Base-by-base conservation (phyloP, 2,888 invertebrate species). In the Chrysolina americana region DNA sequence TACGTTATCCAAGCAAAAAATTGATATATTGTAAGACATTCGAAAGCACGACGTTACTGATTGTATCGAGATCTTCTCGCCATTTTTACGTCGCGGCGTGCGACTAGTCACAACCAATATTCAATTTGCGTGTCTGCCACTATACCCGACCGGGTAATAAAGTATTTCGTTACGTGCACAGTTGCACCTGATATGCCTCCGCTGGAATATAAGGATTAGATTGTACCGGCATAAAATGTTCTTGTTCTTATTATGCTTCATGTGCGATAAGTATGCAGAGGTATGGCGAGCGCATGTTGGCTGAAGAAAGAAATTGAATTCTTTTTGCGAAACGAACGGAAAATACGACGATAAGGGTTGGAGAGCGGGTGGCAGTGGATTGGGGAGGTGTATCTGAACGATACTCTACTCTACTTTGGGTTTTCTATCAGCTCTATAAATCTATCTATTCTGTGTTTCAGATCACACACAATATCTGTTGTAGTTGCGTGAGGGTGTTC, bases 141-240 rank as follows among this genome's bases (percentile, higher is more conserved):
- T 64, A 19, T 65, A 65, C 44, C n/a, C 41, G 44, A 64, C 36
- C 56, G 41, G 63, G 70, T 75, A 69, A 75, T 77, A 73, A 77
- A 77, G 65, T 77, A 75, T 71, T 73, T 71, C 69, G 74, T 74
- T 72, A 73, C 78, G 72, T 78, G 75, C 63, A 71, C 71, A 69
- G 74, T 70, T 75, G 73, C 75, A 73, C 73, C 66, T 72, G 73
- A 76, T 75, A 75, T 73, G 74, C 74, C 56, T 72, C 70, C 64
- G 44, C 74, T 41, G 23, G 76, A 65, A 69, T 73, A 70, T 68
- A 70, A 44, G 66, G 70, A 76, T 76, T 74, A 73, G 68, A 73
- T 74, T 73, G 53, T 50, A 41, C 53, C 53, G 41, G 50, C 50
- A 66, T 53, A 50, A 50, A 28, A 66, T 21, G 66, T 66, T 50